Evolutionary conservation across 2,888 invertebrate genomes (phyloP).

Genomic region (Sussaba pulchella): DNA sequence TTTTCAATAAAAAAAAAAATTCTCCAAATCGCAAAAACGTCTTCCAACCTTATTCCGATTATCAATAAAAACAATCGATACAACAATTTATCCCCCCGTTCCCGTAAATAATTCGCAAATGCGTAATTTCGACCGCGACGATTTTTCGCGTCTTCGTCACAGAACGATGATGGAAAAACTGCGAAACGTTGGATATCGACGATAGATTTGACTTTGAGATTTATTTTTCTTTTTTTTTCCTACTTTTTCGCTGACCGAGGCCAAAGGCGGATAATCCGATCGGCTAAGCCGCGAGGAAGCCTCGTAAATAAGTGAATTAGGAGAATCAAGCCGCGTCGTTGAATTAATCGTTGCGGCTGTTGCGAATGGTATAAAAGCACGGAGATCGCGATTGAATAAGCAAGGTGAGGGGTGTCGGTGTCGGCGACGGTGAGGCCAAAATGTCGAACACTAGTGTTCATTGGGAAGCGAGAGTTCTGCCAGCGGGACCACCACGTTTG

Average conservation of each 20-base stretch:
- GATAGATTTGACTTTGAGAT: constrained; percentile 78
- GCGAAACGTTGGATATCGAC: constrained; percentile 57
- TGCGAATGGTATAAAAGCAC: constrained; percentile 68
- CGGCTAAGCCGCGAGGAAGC: constrained; percentile 76
- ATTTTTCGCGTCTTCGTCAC: neutral
- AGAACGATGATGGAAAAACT: constrained; percentile 4
- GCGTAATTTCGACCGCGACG: neutral
- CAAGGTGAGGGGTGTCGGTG: constrained; percentile 79
- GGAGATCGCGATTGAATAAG: constrained; percentile 40
- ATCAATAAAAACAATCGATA: neutral
- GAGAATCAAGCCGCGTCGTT: constrained; percentile 62
- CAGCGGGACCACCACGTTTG: constrained; percentile 84
- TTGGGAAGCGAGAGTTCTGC: constrained; percentile 81
- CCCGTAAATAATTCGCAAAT: neutral
- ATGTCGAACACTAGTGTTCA: constrained; percentile 79
- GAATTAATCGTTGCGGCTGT: constrained; percentile 44
- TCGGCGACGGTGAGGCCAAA: constrained; percentile 69
- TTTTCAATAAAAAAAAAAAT: no score
- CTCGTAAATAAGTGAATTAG: constrained; percentile 72
- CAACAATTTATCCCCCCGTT: neutral
- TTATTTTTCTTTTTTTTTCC: no score
- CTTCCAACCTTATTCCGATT: neutral
- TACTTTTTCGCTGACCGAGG: constrained; percentile 78
- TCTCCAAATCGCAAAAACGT: no score
- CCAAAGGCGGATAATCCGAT: constrained; percentile 78